phyloP scores from a whole-genome alignment of 2,797 vertebrate genomes.

The Astyanax mexicanus region DNA sequence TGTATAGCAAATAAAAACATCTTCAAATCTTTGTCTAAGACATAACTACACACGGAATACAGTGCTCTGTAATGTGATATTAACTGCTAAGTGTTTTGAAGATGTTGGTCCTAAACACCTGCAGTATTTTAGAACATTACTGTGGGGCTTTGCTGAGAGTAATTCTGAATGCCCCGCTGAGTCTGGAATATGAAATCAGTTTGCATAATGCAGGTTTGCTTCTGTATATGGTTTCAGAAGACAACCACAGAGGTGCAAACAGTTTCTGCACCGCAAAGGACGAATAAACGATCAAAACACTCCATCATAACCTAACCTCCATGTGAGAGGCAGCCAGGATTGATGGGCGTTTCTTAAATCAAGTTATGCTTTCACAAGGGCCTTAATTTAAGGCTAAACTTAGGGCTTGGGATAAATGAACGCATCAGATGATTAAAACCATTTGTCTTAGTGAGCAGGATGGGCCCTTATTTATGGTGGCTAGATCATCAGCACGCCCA shows the following conservation, averaged over 20 bases:
- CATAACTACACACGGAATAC: not conserved
- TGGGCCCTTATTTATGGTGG: conserved; percentile 84
- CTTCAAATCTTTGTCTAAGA: not conserved
- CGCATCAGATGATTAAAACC: conserved; percentile 91
- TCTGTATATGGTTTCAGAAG: conserved; percentile 9
- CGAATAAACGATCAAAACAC: conserved; percentile 41
- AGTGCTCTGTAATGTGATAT: not conserved
- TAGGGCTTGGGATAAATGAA: conserved; percentile 86
- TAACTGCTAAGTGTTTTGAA: not conserved
- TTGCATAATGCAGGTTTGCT: conserved; percentile 8
- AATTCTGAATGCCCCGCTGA: conserved; percentile 3
- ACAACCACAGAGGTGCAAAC: conserved; percentile 6
- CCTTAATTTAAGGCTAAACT: conserved; percentile 88
- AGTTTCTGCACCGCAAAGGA: conserved; percentile 32
- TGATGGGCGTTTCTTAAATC: conserved; percentile 83
- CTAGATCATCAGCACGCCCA: conserved; percentile 61
- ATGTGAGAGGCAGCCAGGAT: conserved; percentile 70
- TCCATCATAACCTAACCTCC: conserved; percentile 37
- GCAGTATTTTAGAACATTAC: not conserved
- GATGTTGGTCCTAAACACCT: not conserved
- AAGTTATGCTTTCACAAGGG: conserved; percentile 82
- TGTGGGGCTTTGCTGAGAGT: not conserved
- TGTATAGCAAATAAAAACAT: not conserved
- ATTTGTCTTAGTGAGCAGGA: conserved; percentile 85
- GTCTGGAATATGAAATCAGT: conserved; percentile 1